phyloP scores from a whole-genome alignment of 2,888 invertebrate species.

The Eupithecia tripunctaria region DNA sequence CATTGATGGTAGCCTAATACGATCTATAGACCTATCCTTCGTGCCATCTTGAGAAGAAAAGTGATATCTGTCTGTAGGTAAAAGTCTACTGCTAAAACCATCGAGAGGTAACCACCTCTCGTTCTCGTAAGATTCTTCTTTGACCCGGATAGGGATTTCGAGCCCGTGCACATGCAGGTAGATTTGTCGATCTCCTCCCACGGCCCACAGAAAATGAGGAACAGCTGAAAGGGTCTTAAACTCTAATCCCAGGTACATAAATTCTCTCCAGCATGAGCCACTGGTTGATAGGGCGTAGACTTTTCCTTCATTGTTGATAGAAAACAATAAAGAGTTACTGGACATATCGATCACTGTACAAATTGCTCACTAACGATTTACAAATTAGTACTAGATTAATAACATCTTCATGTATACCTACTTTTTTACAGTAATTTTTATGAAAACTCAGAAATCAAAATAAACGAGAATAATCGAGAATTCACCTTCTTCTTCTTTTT shows the following conservation, averaged over 20 bases:
- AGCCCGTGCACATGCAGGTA: slow-evolving; percentile 95
- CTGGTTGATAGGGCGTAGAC: slow-evolving; percentile 93
- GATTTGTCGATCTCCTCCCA: slow-evolving; percentile 96
- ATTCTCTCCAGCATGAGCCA: slow-evolving; percentile 93
- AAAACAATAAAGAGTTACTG: slow-evolving; percentile 90
- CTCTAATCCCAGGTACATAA: slow-evolving; percentile 93
- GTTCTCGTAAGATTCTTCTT: slow-evolving; percentile 96
- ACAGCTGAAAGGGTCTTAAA: slow-evolving; percentile 95
- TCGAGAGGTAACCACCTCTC: slow-evolving; percentile 97
- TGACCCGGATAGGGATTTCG: slow-evolving; percentile 95
- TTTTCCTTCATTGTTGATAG: slow-evolving; percentile 94
- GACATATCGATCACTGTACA: slow-evolving; percentile 58
- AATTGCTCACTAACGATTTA: neutral
- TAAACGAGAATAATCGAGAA: neutral
- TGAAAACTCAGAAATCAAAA: neutral
- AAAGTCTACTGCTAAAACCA: slow-evolving; percentile 91
- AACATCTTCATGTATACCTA: neutral
- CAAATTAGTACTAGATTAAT: neutral
- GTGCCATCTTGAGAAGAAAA: slow-evolving; percentile 94
- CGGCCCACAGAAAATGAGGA: slow-evolving; percentile 95
- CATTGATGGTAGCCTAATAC: slow-evolving; percentile 94
- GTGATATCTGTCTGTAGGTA: slow-evolving; percentile 94
- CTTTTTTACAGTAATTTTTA: neutral
- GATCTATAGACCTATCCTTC: slow-evolving; percentile 90
- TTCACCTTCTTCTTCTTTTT: neutral